Base-by-base conservation (phyloP, 2,888 invertebrate species). In the Drosophila phalerata region DNA sequence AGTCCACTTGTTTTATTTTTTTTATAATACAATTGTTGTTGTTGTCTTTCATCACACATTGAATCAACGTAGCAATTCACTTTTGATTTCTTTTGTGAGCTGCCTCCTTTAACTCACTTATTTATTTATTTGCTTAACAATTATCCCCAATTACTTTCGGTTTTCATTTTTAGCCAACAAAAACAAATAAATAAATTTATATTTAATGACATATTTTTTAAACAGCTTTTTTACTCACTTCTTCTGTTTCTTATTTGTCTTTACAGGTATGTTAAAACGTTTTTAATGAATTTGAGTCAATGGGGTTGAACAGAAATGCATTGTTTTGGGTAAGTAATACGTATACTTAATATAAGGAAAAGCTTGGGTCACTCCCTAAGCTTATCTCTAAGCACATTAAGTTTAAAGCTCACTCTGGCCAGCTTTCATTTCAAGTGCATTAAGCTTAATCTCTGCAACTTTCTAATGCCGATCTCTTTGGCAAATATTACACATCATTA, bases 401-500 rank as follows among this genome's bases (percentile, higher is more conserved):
- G 56, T 55, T 42, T 30, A 68, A 57, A 73, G 78, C 78, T 62
- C 42, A 43, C 49, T 45, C n/a, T 4, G 9, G 42, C 3, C 51
- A 53, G 69, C 76, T 81, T 85, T 85, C 69, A 65, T 74, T 75
- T 74, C 70, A 66, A 49, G 63, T 79, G 79, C 80, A 85, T 82
- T 82, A 73, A 56, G 83, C 62, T 64, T 75, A 75, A 82, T 77
- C 68, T 73, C 19, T 38, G 42, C 56, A 71, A 88, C 82, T 83
- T 83, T 83, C 82, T 85, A 83, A 88, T 85, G 77, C 88, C 60
- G 30, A 45, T 56, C 65, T 72, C 77, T 68, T 77, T 42, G 37
- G 55, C 60, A 69, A 66, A 71, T 75, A 73, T 88, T 85, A 77
- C 86, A 84, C 83, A 88, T 84, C 86, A 85, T 84, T 88, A 88